Evolutionary conservation across 2,888 invertebrate species (phyloP).

Genomic region (Geotrupes spiniger): DNA sequence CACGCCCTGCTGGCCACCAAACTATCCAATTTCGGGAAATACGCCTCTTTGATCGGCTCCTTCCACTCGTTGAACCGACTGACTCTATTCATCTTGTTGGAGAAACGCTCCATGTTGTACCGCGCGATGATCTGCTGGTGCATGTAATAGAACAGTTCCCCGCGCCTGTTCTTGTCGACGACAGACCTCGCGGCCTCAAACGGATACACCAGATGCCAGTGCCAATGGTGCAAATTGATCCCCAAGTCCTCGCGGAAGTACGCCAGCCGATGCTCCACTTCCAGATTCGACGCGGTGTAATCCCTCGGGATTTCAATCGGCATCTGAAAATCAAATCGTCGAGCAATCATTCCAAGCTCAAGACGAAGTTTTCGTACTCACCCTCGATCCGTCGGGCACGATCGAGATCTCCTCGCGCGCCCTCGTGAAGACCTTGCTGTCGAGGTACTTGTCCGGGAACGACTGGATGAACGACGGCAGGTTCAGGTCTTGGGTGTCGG

Average conservation of each 20-base stretch:
- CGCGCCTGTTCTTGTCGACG: constrained; percentile 73
- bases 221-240: constrained; percentile 87
- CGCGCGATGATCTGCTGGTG: constrained; percentile 66
- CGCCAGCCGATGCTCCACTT: constrained; percentile 76
- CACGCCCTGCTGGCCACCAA: constrained; percentile 71
- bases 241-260: constrained; percentile 86
- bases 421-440: constrained; percentile 66
- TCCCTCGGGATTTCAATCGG: constrained; percentile 69
- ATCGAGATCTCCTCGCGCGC: constrained; percentile 69
- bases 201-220: constrained; percentile 88
- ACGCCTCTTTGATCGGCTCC: constrained; percentile 71
- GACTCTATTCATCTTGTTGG: constrained; percentile 66
- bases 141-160: constrained; percentile 80
- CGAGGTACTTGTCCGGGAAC: constrained; percentile 81
- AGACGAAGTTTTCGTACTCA: constrained; percentile 46
- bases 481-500: constrained; percentile 66
- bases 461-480: constrained; percentile 73
- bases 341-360: too few relatives aligned
- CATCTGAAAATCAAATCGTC: constrained; percentile 47
- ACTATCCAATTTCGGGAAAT: constrained; percentile 82
- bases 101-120: constrained; percentile 75
- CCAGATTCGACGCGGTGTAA: constrained; percentile 71
- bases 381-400: constrained; percentile 61
- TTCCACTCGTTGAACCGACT: constrained; percentile 63
- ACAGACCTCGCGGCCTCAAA: constrained; percentile 62